Percentiles rank a stretch among this genome's conserved stretches.
Evolutionary conservation across 2,888 invertebrate genomes (phyloP).

Genomic region (Chrysolina oricalcia): DNA sequence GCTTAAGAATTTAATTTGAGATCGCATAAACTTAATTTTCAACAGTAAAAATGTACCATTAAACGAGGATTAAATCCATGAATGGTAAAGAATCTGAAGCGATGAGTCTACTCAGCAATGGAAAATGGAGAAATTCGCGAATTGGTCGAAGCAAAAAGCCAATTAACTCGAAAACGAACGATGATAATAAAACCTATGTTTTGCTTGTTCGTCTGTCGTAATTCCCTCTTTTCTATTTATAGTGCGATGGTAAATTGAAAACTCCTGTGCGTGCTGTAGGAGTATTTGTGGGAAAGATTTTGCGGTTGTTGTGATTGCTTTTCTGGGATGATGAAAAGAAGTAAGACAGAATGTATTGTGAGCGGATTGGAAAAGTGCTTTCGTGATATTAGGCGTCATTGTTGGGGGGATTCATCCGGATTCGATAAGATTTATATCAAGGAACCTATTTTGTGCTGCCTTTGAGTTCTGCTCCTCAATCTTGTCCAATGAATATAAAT

Average conservation of each 20-base stretch:
- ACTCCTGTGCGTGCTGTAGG: slow-evolving; percentile 3
- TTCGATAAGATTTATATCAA: neutral
- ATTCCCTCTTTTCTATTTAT: slow-evolving; percentile 5
- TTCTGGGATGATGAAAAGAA: neutral
- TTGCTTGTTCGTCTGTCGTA: neutral
- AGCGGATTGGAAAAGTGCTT: neutral
- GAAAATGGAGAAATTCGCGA: slow-evolving; percentile 11
- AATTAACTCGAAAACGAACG: slow-evolving; percentile 14
- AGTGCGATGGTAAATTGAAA: slow-evolving; percentile 20
- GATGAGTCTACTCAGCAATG: neutral
- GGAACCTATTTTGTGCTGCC: neutral
- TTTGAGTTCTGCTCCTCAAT: neutral
- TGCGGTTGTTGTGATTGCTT: slow-evolving; percentile 16
- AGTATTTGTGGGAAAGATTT: neutral
- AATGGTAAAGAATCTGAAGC: neutral
- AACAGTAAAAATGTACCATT: slow-evolving; percentile 4
- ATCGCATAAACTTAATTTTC: slow-evolving; percentile 1
- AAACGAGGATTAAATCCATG: slow-evolving; percentile 1
- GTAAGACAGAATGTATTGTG: neutral
- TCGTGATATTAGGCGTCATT: neutral
- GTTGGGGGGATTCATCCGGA: neutral
- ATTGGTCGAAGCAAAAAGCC: slow-evolving; percentile 14
- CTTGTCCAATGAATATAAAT: neutral
- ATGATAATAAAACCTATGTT: slow-evolving; percentile 16
- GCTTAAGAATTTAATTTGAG: slow-evolving; percentile 10